Percentiles rank a stretch among this genome's conserved stretches.
Conservation (phyloP, 1,140 invertebrate genomes). For the Leptonema lineaticorne region DNA sequence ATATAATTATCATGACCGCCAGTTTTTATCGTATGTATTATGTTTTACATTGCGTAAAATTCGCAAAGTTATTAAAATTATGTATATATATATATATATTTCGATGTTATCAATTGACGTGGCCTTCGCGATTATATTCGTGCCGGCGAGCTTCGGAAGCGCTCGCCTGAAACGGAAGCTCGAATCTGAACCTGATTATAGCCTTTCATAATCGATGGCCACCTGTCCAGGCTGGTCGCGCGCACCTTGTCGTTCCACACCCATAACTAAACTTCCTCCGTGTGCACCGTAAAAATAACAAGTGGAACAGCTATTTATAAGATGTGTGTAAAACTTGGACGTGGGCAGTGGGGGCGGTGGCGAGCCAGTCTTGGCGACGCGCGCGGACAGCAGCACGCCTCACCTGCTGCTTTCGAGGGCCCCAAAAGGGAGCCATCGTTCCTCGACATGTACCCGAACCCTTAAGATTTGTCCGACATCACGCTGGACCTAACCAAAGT, state of each 20-base stretch:
- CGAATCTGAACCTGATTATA: neutral
- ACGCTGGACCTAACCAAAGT: no score
- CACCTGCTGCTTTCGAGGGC: conserved; percentile 5
- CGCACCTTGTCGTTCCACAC: conserved; percentile 30
- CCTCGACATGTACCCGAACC: conserved; percentile 44
- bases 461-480: conserved; percentile 37
- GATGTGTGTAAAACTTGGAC: conserved; percentile 36
- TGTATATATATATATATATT: no score
- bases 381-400: neutral
- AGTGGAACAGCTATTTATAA: conserved; percentile 42
- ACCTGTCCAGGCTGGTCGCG: conserved; percentile 30
- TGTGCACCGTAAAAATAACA: conserved; percentile 40
- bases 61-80: no score
- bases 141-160: neutral
- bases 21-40: no score
- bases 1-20: no score
- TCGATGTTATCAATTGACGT: no score
- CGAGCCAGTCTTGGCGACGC: conserved; percentile 17
- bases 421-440: neutral
- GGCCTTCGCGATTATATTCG: neutral
- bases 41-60: no score
- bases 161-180: neutral
- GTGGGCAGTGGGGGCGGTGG: conserved; percentile 12
- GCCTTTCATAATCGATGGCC: conserved; percentile 1
- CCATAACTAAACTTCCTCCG: conserved; percentile 37